Percentiles rank a stretch among this genome's conserved stretches.
Evolutionary conservation across 2,888 invertebrate genomes (phyloP).

Genomic region (Leptothorax acervorum): DNA sequence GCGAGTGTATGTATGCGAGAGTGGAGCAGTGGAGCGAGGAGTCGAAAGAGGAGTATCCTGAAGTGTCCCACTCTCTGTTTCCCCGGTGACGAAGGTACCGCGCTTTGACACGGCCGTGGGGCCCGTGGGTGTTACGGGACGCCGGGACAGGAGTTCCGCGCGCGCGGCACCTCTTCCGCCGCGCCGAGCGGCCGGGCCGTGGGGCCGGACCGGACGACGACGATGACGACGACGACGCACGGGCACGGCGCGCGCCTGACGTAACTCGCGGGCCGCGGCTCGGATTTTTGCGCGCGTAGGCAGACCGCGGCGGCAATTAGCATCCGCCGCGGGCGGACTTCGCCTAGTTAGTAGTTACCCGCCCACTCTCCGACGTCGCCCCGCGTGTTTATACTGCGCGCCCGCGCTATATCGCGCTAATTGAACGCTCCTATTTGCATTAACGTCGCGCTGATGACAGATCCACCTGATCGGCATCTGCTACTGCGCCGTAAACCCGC

Average conservation of each 20-base stretch:
- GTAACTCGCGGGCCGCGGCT: conserved; percentile 25
- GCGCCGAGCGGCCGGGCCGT: neutral
- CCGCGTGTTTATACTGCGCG: conserved; percentile 58
- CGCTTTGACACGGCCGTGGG: neutral
- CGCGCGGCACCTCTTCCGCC: neutral
- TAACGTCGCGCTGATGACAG: conserved; percentile 63
- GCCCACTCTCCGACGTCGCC: conserved; percentile 64
- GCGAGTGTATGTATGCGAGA: conserved; percentile 31
- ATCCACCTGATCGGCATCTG: conserved; percentile 54
- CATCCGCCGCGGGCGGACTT: conserved; percentile 56
- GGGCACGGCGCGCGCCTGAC: conserved; percentile 35
- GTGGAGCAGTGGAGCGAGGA: neutral
- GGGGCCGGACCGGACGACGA: neutral
- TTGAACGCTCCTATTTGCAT: conserved; percentile 64
- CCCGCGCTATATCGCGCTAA: conserved; percentile 58
- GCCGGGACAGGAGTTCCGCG: neutral
- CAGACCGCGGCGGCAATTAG: conserved; percentile 29
- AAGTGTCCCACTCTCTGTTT: neutral
- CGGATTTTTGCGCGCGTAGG: conserved; percentile 59
- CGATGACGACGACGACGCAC: neutral
- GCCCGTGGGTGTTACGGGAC: neutral
- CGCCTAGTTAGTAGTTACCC: conserved; percentile 63
- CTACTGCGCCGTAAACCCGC: conserved; percentile 38
- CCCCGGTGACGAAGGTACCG: no score
- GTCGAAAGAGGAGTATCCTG: no score